Evolutionary conservation across 2,113 vertebrate genomes (phyloP).

Genomic region (Sisor rabdophorus): DNA sequence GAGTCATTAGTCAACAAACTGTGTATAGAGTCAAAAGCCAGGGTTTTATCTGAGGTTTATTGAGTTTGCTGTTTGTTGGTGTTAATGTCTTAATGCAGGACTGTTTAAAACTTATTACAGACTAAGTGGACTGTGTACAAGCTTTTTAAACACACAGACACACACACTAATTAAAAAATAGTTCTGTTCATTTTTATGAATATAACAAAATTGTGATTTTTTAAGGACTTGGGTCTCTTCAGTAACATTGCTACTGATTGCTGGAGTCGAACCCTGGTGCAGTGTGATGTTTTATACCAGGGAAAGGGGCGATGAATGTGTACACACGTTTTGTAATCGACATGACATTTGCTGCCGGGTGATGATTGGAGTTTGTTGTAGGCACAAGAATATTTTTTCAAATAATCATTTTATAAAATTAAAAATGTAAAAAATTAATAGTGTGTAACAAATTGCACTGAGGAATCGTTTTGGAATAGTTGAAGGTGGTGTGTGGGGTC

Average conservation of each 20-base stretch:
- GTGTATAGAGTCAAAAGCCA: neutral
- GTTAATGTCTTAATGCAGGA: neutral
- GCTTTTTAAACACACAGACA: neutral
- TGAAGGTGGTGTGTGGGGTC: neutral
- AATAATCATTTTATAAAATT: neutral
- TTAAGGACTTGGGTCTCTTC: neutral
- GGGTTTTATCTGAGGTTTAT: neutral
- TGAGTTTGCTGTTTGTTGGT: conserved; percentile 5
- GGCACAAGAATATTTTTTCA: neutral
- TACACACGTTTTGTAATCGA: neutral
- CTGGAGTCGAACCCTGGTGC: no score
- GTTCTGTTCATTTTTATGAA: neutral
- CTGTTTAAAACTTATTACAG: conserved; percentile 9
- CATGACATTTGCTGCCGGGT: neutral
- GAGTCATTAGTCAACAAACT: neutral
- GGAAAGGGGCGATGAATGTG: neutral
- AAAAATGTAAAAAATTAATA: neutral
- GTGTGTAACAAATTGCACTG: neutral
- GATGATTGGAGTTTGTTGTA: neutral
- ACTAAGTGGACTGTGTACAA: neutral
- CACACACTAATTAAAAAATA: neutral
- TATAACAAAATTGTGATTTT: neutral
- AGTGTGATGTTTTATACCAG: no score
- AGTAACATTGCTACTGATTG: neutral
- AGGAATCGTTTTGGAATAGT: neutral